Evolutionary conservation across 1,140 invertebrate genomes (phyloP).

Genomic region (Geopemphigus sp.): DNA sequence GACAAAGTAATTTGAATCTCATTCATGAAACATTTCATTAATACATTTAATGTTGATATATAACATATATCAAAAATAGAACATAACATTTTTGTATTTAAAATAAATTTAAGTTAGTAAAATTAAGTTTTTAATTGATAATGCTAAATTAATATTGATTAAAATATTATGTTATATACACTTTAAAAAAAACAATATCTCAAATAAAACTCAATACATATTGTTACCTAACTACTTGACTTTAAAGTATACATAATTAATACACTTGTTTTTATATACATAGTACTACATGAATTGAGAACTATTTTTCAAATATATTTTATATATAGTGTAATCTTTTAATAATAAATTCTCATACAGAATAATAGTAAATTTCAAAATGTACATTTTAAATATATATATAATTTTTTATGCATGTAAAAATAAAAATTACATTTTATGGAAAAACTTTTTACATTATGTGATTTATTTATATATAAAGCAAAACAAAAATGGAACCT

Average conservation of each 20-base stretch:
- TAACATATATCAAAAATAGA: background rate
- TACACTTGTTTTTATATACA: constrained; percentile 4
- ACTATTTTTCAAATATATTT: background rate
- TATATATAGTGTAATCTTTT: background rate
- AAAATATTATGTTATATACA: constrained; percentile 2
- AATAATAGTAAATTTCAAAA: background rate
- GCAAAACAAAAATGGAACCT: background rate
- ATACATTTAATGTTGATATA: constrained; percentile 4
- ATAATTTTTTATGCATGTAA: background rate
- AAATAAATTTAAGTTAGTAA: background rate
- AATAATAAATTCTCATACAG: background rate
- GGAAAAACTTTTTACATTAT: constrained; percentile 26
- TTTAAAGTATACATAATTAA: background rate
- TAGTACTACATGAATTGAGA: background rate
- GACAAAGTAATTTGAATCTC: constrained; percentile 35
- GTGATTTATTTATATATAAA: background rate
- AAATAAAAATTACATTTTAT: background rate
- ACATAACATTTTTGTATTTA: background rate
- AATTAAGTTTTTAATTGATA: background rate
- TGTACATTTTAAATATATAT: background rate
- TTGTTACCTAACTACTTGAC: constrained; percentile 22
- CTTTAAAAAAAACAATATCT: constrained; percentile 4
- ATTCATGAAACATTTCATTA: constrained; percentile 15
- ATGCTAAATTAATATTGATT: background rate
- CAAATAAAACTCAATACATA: constrained; percentile 9